Percentiles rank a stretch among this genome's conserved stretches.
Conservation (phyloP, 2,888 invertebrate genomes). For the Plebejus argus region DNA sequence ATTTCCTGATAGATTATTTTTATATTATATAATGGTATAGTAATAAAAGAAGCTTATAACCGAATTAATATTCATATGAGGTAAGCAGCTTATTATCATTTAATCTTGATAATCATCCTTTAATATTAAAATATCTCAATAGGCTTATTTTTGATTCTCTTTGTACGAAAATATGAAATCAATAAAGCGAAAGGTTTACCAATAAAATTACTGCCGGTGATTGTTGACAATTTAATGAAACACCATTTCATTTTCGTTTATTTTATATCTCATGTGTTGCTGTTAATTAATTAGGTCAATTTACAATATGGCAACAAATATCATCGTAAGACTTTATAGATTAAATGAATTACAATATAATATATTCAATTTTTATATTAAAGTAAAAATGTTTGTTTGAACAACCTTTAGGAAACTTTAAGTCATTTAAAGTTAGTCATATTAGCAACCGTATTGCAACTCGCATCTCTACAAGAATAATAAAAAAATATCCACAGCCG, state of each 20-base stretch:
- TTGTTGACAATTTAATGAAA: slow-evolving; percentile 19
- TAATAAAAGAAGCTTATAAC: too few relatives aligned
- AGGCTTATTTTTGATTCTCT: background rate
- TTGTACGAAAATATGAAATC: slow-evolving; percentile 14
- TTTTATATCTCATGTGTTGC: slow-evolving; percentile 7
- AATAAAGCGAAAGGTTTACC: slow-evolving; percentile 6
- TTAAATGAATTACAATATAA: background rate
- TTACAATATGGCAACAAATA: slow-evolving; percentile 2
- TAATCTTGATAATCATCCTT: background rate
- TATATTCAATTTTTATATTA: too few relatives aligned
- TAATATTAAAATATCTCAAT: background rate
- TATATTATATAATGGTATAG: too few relatives aligned
- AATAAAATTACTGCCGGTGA: background rate
- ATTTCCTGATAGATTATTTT: too few relatives aligned
- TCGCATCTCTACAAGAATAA: too few relatives aligned
- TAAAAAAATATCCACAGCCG: too few relatives aligned
- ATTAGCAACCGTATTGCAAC: too few relatives aligned
- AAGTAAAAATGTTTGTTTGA: too few relatives aligned
- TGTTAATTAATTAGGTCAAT: background rate
- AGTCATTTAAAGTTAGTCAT: too few relatives aligned
- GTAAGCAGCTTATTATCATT: background rate
- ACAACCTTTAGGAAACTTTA: too few relatives aligned
- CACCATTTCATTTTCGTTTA: slow-evolving; percentile 10
- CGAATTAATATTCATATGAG: background rate
- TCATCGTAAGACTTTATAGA: background rate